Conservation (phyloP, 1,140 invertebrate genomes). For the Nilaparvata lugens region DNA sequence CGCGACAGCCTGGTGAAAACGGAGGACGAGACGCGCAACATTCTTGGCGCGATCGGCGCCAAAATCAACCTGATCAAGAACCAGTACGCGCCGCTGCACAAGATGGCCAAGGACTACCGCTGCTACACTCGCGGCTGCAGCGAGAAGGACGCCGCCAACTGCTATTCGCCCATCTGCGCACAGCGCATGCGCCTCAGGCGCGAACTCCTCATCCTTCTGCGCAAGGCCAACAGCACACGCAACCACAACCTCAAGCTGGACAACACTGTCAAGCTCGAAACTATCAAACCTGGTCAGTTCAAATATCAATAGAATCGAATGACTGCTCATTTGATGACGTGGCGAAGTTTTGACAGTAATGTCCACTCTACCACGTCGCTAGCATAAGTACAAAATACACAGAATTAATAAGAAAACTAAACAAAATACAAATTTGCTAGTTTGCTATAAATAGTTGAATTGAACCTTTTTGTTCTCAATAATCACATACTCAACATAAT, state of each 20-base stretch:
- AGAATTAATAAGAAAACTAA: too few species aligned
- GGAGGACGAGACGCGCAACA: constrained; percentile 16
- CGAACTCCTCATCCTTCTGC: constrained; percentile 52
- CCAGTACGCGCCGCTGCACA: constrained; percentile 22
- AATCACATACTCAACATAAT: too few species aligned
- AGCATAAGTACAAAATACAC: too few species aligned
- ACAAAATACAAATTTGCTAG: too few species aligned
- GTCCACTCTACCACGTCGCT: too few species aligned
- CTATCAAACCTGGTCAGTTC: constrained; percentile 4
- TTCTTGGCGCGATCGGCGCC: constrained; percentile 19
- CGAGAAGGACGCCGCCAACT: constrained; percentile 45
- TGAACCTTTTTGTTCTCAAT: too few species aligned
- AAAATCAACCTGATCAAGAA: constrained; percentile 22
- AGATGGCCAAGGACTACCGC: constrained; percentile 49
- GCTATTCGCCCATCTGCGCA: constrained; percentile 68
- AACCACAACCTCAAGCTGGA: constrained; percentile 15
- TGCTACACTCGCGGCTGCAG: constrained; percentile 65
- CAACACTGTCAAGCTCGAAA: not conserved
- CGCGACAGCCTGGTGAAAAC: not conserved
- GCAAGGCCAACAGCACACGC: constrained; percentile 43
- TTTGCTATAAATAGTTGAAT: too few species aligned
- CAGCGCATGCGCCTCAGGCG: constrained; percentile 55
- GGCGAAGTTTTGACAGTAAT: too few species aligned
- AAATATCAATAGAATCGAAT: too few species aligned
- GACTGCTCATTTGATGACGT: too few species aligned